Base-by-base conservation (phyloP, 2,888 invertebrate species). In the Eucera pruinosa region DNA sequence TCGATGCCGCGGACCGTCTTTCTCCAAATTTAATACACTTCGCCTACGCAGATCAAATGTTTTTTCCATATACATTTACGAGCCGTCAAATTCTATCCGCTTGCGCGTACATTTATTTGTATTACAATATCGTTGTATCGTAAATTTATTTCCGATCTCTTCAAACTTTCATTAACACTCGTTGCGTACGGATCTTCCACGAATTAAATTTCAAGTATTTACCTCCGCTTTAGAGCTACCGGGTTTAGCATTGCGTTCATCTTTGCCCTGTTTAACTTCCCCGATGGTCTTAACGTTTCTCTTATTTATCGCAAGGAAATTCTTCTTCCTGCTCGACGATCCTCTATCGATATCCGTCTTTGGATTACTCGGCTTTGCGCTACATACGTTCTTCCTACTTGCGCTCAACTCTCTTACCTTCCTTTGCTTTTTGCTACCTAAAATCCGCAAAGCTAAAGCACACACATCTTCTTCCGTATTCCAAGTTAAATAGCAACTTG, bases 261-360 rank as follows among this genome's bases (percentile, higher is more conserved):
- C n/a, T n/a, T n/a, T n/a, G n/a, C n/a, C n/a, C n/a, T 67, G 64
- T 30, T 61, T 67, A 50, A 30, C 43, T 45, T 68, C 57, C 23
- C 36, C 33, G n/a, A 65, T 67, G 30, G 61, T 68, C 57, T 78
- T 85, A 18, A 85, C 20, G 11, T 70, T 74, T 4, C 25, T 61
- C 68, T 83, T 85, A 55, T 85, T 85, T 55, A 74, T 64, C 4
- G 52, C 36, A 57, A 85, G 64, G 71, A 85, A 85, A 55, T 85
- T 81, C 33, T 82, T 86, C 13, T 55, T 66, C 43, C n/a, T n/a
- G n/a, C n/a, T n/a, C n/a, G n/a, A 25, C 25, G 30, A 11, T 36
- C 2, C 9, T 52, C 39, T 48, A 45, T n/a, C 48, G 48, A 2
- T 11, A 33, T 13, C 58, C 7, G 11, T 20, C 20, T 50, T 50